Evolutionary conservation across 2,888 invertebrate species (phyloP).

Genomic region (Leucophenga montana): DNA sequence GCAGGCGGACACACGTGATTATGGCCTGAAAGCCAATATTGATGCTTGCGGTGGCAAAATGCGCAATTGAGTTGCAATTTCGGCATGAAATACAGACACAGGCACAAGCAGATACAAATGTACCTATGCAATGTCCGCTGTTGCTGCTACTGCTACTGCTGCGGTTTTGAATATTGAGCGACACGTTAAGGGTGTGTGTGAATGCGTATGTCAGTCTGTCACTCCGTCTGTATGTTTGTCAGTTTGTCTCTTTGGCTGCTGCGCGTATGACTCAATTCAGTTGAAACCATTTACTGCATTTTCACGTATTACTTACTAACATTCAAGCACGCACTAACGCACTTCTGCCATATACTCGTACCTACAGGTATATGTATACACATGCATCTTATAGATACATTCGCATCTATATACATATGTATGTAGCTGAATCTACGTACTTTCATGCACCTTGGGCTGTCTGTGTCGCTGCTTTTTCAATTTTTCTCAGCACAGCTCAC

Average conservation of each 20-base stretch:
- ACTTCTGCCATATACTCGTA: constrained; percentile 29
- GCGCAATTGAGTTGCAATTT: constrained; percentile 67
- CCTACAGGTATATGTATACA: no score
- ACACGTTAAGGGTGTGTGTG: constrained; percentile 60
- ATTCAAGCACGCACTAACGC: background rate
- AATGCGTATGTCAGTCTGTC: background rate
- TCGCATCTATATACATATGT: constrained; percentile 35
- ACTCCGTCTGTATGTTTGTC: background rate
- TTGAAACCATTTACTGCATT: constrained; percentile 32
- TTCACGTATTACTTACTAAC: no score
- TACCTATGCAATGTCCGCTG: constrained; percentile 25
- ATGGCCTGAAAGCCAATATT: constrained; percentile 50
- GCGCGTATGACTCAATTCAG: constrained; percentile 36
- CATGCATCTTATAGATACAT: constrained; percentile 37
- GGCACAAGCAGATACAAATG: constrained; percentile 27
- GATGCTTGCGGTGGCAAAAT: constrained; percentile 66
- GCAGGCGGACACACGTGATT: constrained; percentile 55
- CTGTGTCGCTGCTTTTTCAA: constrained; percentile 47
- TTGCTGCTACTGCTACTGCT: constrained; percentile 34
- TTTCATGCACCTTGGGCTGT: constrained; percentile 11
- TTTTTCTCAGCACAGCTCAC: constrained; percentile 50
- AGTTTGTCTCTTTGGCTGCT: background rate
- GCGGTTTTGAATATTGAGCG: constrained; percentile 58
- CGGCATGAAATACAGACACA: constrained; percentile 46
- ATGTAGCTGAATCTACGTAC: constrained; percentile 29